Conservation (phyloP, 2,113 vertebrate genomes). For the Stictonetta naevosa region DNA sequence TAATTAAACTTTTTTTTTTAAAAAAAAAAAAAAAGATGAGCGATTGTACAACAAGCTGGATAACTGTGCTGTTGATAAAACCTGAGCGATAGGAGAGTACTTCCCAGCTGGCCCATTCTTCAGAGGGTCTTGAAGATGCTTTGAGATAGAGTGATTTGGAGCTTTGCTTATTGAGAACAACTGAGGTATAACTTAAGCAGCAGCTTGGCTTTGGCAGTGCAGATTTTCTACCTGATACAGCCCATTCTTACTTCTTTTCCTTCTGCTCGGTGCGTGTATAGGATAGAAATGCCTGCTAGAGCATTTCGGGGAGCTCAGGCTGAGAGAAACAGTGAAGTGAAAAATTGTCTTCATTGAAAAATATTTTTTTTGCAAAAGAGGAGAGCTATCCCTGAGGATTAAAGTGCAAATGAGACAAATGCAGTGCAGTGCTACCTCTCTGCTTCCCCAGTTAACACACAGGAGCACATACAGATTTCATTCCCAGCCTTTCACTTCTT, state of each 20-base stretch:
- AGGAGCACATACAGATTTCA: accelerated
- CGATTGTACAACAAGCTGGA: neutral
- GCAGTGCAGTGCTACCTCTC: neutral
- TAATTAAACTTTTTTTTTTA: slow-evolving; percentile 11
- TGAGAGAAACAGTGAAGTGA: neutral
- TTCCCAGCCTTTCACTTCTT: neutral
- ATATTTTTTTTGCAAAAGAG: slow-evolving; percentile 22
- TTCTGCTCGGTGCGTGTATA: neutral
- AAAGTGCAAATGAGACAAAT: neutral
- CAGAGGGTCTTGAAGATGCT: neutral
- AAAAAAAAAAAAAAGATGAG: neutral
- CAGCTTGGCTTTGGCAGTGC: neutral
- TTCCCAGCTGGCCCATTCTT: neutral
- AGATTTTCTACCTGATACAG: slow-evolving; percentile 10
- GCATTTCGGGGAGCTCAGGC: neutral
- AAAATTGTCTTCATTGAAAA: neutral
- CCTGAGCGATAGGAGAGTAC: neutral
- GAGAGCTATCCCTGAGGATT: neutral
- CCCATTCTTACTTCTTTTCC: slow-evolving; percentile 23
- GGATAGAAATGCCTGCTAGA: slow-evolving; percentile 1
- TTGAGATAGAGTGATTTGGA: neutral
- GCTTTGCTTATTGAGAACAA: slow-evolving; percentile 5
- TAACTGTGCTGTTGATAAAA: neutral
- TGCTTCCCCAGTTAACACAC: neutral
- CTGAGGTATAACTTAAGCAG: slow-evolving; percentile 15